These are phyloP conservation scores for Muschampia plurimacula DNA, from an alignment of 2,888 invertebrate genomes.

Conservation along the genomic window DNA sequence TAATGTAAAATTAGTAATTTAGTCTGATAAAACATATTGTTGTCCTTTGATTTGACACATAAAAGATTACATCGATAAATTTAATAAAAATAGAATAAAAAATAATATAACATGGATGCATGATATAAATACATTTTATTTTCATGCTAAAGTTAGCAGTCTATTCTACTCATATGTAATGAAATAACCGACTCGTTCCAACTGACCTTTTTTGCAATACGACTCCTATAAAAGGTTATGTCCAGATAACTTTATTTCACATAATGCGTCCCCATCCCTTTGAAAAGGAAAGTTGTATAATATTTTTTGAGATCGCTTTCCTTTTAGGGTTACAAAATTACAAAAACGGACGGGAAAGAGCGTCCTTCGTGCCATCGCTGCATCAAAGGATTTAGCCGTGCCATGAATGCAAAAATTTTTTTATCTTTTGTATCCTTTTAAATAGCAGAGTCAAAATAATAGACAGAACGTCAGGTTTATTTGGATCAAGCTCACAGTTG, in stretches of 20 bases:
- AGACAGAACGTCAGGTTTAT: background rate
- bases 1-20: no score
- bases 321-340: slow-evolving; percentile 72
- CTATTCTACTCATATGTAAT: slow-evolving; percentile 71
- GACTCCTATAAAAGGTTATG: slow-evolving; percentile 79
- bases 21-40: no score
- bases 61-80: no score
- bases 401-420: slow-evolving; percentile 58
- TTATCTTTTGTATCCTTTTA: slow-evolving; percentile 42
- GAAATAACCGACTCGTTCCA: slow-evolving; percentile 65
- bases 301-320: slow-evolving; percentile 76
- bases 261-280: slow-evolving; percentile 77
- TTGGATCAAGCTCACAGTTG: background rate
- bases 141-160: slow-evolving; percentile 68
- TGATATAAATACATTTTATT: slow-evolving; percentile 71
- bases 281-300: slow-evolving; percentile 81
- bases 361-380: slow-evolving; percentile 44
- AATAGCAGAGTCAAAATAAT: slow-evolving; percentile 22
- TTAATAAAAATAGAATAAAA: background rate
- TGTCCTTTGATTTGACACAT: no score
- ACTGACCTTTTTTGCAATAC: slow-evolving; percentile 68
- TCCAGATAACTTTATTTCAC: slow-evolving; percentile 82
- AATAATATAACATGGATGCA: background rate
- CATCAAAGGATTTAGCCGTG: slow-evolving; percentile 71
- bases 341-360: slow-evolving; percentile 64